Evolutionary conservation across 2,113 vertebrate species (phyloP), one percentile per base, ranked within the genome.

Genomic region (Acrocephalus arundinaceus): DNA sequence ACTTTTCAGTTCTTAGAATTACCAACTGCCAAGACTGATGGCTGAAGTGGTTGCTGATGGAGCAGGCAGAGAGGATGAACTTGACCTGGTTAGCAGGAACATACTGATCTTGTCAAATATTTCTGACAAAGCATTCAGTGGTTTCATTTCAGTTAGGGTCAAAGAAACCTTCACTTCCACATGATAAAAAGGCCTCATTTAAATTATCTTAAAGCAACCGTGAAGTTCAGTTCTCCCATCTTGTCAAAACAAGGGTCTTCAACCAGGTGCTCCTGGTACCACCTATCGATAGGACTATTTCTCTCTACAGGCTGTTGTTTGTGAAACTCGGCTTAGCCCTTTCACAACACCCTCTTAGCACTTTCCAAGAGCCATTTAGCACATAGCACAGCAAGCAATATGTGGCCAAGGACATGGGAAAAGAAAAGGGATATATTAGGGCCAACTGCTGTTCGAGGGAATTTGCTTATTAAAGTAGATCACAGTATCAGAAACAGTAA

Each of bases 291-390:
- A 30, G 65, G 24, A 33, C 51, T 63, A 10, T 54, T 94, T 27
- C 63, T 79, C 58, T 70, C 31, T 75, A 49, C 31, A 85, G 49
- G 74, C 58, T 73, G 46, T 43, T 58, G 22, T 62, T 89, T 35
- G 27, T 76, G 71, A 76, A 87, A 81, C 66, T 72, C 1, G 0
- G 37, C 45, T 78, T 68, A 83, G 89, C 17, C 78, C 39, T 87
- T 88, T 73, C 82, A 93, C 59, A 91, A 66, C 87, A 85, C 54
- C 27, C 31, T 76, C 90, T 97, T 91, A 83, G 72, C 93, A 91
- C 93, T 91, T 97, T 86, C 82, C 59, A 62, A 89, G 87, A 91
- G 82, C 51, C 71, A 80, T 91, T 93, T 96, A 96, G 62, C 94
- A 94, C 91, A 91, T 89, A 80, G 59, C 78, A 91, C 58, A 79